Percentiles rank a stretch among this genome's conserved stretches.
Evolutionary conservation across 2,113 vertebrate genomes (phyloP).

Genomic region (Saguinus imperator): DNA sequence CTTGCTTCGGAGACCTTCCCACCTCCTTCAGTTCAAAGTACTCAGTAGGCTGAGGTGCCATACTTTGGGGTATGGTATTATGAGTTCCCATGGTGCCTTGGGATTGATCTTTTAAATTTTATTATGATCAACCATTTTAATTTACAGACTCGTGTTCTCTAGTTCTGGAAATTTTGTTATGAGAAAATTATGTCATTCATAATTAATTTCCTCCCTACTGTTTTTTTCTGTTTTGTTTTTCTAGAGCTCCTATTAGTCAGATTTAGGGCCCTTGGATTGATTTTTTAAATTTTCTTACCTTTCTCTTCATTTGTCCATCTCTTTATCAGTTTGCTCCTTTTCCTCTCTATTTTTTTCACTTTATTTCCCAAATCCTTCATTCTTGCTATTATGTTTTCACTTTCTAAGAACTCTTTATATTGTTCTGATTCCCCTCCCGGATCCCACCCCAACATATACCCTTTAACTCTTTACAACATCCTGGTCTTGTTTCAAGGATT

Average conservation of each 20-base stretch:
- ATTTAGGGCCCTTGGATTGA: neutral
- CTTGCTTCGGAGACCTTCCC: neutral
- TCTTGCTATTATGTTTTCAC: neutral
- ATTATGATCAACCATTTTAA: neutral
- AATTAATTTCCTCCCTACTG: neutral
- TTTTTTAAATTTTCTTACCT: neutral
- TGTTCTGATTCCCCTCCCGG: neutral
- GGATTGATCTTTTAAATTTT: neutral
- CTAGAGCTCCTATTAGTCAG: neutral
- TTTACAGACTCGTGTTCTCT: neutral
- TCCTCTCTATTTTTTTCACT: neutral
- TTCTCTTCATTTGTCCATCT: neutral
- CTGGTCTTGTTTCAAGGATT: neutral
- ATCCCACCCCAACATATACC: neutral
- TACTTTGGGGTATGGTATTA: neutral
- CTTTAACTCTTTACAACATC: neutral
- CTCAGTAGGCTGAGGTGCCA: neutral
- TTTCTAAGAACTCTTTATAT: neutral
- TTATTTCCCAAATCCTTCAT: conserved; percentile 8
- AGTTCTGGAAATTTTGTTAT: conserved; percentile 4
- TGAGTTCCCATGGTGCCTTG: neutral
- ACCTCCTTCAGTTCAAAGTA: neutral
- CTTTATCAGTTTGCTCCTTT: neutral
- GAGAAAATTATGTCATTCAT: neutral
- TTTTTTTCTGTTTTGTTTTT: neutral